Evolutionary conservation across 1,140 invertebrate species (phyloP).

Genomic region (Conopomorpha cramerella): DNA sequence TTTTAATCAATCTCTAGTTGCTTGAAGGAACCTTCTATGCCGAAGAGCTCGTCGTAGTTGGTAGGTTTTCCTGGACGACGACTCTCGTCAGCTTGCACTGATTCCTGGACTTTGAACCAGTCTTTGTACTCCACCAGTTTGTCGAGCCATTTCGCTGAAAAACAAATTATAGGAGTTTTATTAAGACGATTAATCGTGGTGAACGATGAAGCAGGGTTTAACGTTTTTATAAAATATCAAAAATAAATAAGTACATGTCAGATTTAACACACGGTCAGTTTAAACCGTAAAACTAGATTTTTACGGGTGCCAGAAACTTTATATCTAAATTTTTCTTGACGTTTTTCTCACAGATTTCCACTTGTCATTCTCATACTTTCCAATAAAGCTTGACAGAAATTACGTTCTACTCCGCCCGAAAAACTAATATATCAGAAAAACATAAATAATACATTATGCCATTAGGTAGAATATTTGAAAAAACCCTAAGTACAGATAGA

Average conservation of each 20-base stretch:
- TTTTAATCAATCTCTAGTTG: slow-evolving; percentile 71
- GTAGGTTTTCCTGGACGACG: slow-evolving; percentile 75
- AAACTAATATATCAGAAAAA: too few relatives aligned
- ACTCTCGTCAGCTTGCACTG: slow-evolving; percentile 72
- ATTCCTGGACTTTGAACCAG: slow-evolving; percentile 78
- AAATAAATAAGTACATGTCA: neutral
- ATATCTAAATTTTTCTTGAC: neutral
- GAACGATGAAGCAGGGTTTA: too few relatives aligned
- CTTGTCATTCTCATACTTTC: too few relatives aligned
- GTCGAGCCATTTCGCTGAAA: slow-evolving; percentile 71
- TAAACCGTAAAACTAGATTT: neutral
- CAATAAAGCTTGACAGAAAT: too few relatives aligned
- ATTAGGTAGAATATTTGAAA: too few relatives aligned
- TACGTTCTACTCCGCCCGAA: too few relatives aligned
- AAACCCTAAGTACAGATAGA: too few relatives aligned
- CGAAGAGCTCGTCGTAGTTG: slow-evolving; percentile 79
- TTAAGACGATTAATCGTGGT: too few relatives aligned
- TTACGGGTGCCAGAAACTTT: neutral
- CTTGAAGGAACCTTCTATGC: slow-evolving; percentile 80
- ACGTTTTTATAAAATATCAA: too few relatives aligned
- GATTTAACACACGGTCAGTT: neutral
- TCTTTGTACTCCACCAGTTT: slow-evolving; percentile 73
- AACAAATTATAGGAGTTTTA: slow-evolving; percentile 1
- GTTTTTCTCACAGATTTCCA: too few relatives aligned
- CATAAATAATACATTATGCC: too few relatives aligned